phyloP scores from a whole-genome alignment of 2,888 invertebrate species.

The Balanococcus diminutus region DNA sequence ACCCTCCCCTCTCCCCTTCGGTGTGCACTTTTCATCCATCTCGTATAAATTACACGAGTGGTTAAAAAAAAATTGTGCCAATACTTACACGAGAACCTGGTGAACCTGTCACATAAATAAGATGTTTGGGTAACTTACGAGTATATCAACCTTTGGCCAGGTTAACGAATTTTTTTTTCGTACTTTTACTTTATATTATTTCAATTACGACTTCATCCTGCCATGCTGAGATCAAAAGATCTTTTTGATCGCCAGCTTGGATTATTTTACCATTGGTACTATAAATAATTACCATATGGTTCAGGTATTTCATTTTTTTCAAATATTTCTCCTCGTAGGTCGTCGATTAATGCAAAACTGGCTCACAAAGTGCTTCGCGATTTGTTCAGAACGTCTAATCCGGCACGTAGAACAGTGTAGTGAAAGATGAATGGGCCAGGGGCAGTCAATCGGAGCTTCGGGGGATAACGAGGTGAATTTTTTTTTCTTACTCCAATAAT shows the following conservation, averaged over 20 bases:
- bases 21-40: no score
- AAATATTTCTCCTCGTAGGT: background rate
- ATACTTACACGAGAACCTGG: no score
- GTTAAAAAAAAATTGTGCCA: no score
- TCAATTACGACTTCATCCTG: background rate
- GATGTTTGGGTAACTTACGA: no score
- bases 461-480: constrained; percentile 9
- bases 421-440: background rate
- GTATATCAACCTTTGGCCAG: background rate
- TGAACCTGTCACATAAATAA: no score
- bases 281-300: background rate
- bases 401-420: background rate
- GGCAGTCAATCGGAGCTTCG: no score
- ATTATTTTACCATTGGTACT: no score
- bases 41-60: no score
- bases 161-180: background rate
- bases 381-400: background rate
- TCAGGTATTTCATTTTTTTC: background rate
- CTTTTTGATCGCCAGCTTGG: background rate
- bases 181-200: background rate
- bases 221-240: background rate
- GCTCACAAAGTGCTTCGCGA: background rate
- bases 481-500: constrained; percentile 13
- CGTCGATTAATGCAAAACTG: background rate
- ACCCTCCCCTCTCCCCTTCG: no score